phyloP scores from a whole-genome alignment of 2,888 invertebrate species.

The Drosophila multiciliata region DNA sequence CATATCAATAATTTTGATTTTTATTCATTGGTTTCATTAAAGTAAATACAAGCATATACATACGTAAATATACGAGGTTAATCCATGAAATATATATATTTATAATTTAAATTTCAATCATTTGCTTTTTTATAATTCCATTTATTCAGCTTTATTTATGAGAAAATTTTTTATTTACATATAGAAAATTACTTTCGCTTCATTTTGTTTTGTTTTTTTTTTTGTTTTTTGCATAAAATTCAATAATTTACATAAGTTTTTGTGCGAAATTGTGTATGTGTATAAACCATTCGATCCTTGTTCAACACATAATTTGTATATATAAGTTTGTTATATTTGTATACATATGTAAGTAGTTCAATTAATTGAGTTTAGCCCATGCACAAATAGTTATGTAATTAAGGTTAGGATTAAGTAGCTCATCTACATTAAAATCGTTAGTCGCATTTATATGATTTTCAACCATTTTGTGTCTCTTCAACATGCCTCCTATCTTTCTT shows the following conservation, averaged over 20 bases:
- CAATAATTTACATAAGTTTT: slow-evolving; percentile 57
- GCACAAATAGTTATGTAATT: slow-evolving; percentile 34
- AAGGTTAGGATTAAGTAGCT: slow-evolving; percentile 35
- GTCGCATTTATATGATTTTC: slow-evolving; percentile 62
- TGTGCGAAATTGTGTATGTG: slow-evolving; percentile 22
- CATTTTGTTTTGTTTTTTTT: slow-evolving; percentile 23
- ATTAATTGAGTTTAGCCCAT: slow-evolving; percentile 37
- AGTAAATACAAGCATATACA: slow-evolving; percentile 65
- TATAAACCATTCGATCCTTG: slow-evolving; percentile 49
- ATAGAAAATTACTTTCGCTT: slow-evolving; percentile 44
- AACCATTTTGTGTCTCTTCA: slow-evolving; percentile 59
- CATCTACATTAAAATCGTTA: slow-evolving; percentile 65
- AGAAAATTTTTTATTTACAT: slow-evolving; percentile 52
- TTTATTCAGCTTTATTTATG: slow-evolving; percentile 37
- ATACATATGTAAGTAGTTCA: slow-evolving; percentile 27
- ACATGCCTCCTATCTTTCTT: slow-evolving; percentile 23
- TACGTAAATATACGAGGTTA: slow-evolving; percentile 50
- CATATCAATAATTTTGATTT: slow-evolving; percentile 63
- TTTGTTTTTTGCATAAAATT: slow-evolving; percentile 29
- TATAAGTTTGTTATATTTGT: slow-evolving; percentile 26
- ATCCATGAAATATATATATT: slow-evolving; percentile 49
- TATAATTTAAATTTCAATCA: slow-evolving; percentile 53
- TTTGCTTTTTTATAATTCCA: slow-evolving; percentile 22
- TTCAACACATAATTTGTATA: slow-evolving; percentile 28
- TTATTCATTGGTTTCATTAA: slow-evolving; percentile 47